A percentile compares a stretch with the other conserved stretches of the same genome.
Conservation (phyloP, 2,113 vertebrate species). For the Promerops cafer region DNA sequence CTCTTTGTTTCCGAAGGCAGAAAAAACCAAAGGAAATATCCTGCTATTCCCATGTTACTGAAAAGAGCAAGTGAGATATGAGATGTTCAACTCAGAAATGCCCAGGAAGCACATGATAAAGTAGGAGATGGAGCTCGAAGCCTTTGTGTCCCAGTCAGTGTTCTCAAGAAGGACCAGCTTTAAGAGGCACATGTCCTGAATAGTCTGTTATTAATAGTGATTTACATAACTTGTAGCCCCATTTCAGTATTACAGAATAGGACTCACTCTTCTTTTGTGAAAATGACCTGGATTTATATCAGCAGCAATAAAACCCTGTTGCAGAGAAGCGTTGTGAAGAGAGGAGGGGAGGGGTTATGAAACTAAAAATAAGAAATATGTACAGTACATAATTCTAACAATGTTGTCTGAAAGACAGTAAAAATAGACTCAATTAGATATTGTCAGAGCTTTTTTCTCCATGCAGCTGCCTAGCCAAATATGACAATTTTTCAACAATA, state of each 20-base stretch:
- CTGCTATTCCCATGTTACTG: neutral
- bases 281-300: conserved; percentile 19
- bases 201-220: conserved; percentile 9
- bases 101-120: neutral
- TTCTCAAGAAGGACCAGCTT: neutral
- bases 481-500: conserved; percentile 78
- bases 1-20: neutral
- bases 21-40: neutral
- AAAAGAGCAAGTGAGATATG: neutral
- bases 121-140: neutral
- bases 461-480: conserved; percentile 78
- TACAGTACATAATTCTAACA: conserved; percentile 73
- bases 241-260: neutral
- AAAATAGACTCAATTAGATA: conserved; percentile 80
- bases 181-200: neutral
- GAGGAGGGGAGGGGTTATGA: conserved; percentile 18
- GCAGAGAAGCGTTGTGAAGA: conserved; percentile 2
- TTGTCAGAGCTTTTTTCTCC: conserved; percentile 77
- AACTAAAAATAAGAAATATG: conserved; percentile 66
- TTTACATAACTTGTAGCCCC: conserved; percentile 5
- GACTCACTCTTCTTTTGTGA: neutral
- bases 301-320: conserved; percentile 14
- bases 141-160: neutral
- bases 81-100: neutral
- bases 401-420: conserved; percentile 69